Conservation (phyloP, 2,888 invertebrate species). For the Phengaris alcon region DNA sequence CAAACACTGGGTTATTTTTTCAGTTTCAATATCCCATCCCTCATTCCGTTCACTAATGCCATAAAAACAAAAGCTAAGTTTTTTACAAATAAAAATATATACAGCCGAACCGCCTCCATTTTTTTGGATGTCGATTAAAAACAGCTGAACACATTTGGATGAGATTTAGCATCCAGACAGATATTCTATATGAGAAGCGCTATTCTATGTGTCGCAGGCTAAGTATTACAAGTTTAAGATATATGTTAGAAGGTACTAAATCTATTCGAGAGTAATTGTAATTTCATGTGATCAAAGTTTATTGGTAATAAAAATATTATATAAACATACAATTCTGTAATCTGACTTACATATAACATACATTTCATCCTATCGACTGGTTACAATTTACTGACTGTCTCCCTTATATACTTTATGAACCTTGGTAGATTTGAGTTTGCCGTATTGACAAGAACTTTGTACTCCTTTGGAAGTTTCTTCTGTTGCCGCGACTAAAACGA, state of each 20-base stretch:
- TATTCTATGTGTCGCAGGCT: too few relatives aligned
- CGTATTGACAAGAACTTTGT: slow-evolving; percentile 84
- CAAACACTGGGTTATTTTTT: slow-evolving; percentile 15
- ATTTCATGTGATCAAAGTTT: neutral
- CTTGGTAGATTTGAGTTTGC: slow-evolving; percentile 84
- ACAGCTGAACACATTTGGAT: too few relatives aligned
- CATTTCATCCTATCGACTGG: neutral
- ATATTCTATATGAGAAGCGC: too few relatives aligned
- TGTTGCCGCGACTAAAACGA: slow-evolving; percentile 80
- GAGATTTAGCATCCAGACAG: too few relatives aligned
- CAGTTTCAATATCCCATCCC: neutral
- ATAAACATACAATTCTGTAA: slow-evolving; percentile 23
- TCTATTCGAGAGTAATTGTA: too few relatives aligned
- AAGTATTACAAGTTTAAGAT: too few relatives aligned
- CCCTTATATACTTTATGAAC: slow-evolving; percentile 85
- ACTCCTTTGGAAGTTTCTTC: slow-evolving; percentile 82
- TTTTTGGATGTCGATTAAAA: too few relatives aligned
- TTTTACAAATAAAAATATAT: too few relatives aligned
- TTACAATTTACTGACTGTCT: slow-evolving; percentile 59
- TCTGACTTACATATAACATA: slow-evolving; percentile 33
- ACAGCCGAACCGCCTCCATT: too few relatives aligned
- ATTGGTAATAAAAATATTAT: slow-evolving; percentile 24
- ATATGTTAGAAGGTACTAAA: too few relatives aligned
- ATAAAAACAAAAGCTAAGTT: neutral
- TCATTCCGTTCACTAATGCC: neutral